Evolutionary conservation across 1,140 invertebrate genomes (phyloP).

Genomic region (Brachionus calyciflorus): DNA sequence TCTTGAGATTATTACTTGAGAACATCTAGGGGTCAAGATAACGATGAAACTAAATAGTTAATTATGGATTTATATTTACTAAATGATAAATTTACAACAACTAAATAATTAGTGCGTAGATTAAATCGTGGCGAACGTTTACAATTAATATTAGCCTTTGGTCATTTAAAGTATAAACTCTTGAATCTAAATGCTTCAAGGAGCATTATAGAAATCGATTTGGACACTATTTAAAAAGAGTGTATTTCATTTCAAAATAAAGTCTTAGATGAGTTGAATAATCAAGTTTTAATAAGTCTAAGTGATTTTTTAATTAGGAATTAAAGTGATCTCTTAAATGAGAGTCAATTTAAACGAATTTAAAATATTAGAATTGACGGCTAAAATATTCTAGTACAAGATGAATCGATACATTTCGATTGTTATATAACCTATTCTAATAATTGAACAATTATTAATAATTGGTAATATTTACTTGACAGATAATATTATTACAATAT

Average conservation of each 20-base stretch:
- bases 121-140: not conserved
- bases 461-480: slow-evolving; percentile 55
- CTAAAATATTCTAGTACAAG: slow-evolving; percentile 34
- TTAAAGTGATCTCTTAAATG: not conserved
- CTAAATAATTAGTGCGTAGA: slow-evolving; percentile 20
- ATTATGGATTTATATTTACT: slow-evolving; percentile 24
- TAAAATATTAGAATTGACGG: not conserved
- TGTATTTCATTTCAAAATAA: slow-evolving; percentile 43
- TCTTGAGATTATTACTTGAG: slow-evolving; percentile 43
- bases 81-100: slow-evolving; percentile 26
- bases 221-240: slow-evolving; percentile 11
- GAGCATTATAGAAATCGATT: slow-evolving; percentile 37
- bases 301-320: slow-evolving; percentile 25
- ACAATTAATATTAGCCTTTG: slow-evolving; percentile 30
- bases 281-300: too few relatives aligned
- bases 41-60: not conserved
- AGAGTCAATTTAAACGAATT: not conserved
- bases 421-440: slow-evolving; percentile 54
- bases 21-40: not conserved
- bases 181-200: slow-evolving; percentile 12
- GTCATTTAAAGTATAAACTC: slow-evolving; percentile 26
- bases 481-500: too few relatives aligned
- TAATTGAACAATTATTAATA: slow-evolving; percentile 59
- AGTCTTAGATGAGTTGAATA: slow-evolving; percentile 18
- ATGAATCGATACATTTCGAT: slow-evolving; percentile 1